Conservation (phyloP, 2,888 invertebrate species). For the Drosophila incognita region DNA sequence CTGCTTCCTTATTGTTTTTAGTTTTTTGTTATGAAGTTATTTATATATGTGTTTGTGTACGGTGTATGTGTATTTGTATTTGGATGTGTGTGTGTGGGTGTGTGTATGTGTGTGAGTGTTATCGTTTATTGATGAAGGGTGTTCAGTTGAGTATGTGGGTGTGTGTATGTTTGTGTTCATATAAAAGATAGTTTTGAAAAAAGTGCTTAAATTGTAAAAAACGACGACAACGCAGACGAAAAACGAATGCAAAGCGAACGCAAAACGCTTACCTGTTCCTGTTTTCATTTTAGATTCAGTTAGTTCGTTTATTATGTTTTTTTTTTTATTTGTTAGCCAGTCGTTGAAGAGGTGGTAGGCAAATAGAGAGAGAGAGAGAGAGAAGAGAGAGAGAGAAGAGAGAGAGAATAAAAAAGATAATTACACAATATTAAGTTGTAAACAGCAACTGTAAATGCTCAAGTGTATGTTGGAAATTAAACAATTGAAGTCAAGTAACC, state of each 20-base stretch:
- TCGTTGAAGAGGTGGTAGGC: slow-evolving; percentile 27
- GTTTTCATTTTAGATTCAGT: slow-evolving; percentile 37
- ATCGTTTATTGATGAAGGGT: neutral
- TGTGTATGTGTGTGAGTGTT: slow-evolving; percentile 25
- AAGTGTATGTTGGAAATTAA: slow-evolving; percentile 26
- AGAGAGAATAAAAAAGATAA: slow-evolving; percentile 11
- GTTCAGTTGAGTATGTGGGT: slow-evolving; percentile 16
- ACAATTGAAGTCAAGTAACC: slow-evolving; percentile 44
- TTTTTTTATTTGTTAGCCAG: slow-evolving; percentile 40
- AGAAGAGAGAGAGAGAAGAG: slow-evolving; percentile 14
- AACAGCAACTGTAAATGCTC: slow-evolving; percentile 48
- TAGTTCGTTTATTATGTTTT: neutral
- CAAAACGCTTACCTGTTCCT: slow-evolving; percentile 77
- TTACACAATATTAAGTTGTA: slow-evolving; percentile 24
- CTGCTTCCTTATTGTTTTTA: slow-evolving; percentile 68
- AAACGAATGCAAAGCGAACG: slow-evolving; percentile 64
- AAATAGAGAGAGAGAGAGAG: neutral
- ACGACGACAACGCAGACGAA: slow-evolving; percentile 66
- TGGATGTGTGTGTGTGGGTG: slow-evolving; percentile 25
- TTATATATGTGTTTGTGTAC: slow-evolving; percentile 31
- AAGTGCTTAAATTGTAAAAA: slow-evolving; percentile 76
- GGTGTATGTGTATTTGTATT: slow-evolving; percentile 19
- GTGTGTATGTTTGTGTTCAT: slow-evolving; percentile 37
- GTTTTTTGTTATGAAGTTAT: slow-evolving; percentile 50
- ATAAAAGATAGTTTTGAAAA: slow-evolving; percentile 73